A percentile compares a stretch with the other conserved stretches of the same genome.
Conservation (phyloP, 1,140 invertebrate species). For the Hylyphantes graminicola region DNA sequence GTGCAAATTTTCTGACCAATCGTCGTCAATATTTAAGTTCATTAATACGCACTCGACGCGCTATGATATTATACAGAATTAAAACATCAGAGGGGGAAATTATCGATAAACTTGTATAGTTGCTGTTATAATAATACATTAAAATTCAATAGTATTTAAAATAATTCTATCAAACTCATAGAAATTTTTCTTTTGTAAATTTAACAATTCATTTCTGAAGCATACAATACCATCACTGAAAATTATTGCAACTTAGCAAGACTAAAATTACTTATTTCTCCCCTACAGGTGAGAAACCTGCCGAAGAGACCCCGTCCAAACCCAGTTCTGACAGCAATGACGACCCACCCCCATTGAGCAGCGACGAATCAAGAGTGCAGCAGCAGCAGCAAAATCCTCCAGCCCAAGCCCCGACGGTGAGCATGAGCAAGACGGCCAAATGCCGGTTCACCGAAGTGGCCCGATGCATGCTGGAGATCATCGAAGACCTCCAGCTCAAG, state of each 20-base stretch:
- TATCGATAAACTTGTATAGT: no score
- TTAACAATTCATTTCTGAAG: not conserved
- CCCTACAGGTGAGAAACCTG: slow-evolving; percentile 8
- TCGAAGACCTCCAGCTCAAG: slow-evolving; percentile 66
- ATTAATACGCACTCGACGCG: no score
- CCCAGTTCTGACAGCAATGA: not conserved
- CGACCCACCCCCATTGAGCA: not conserved
- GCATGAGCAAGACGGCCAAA: slow-evolving; percentile 48
- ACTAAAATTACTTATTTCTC: not conserved
- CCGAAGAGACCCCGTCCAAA: not conserved
- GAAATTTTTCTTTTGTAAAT: not conserved
- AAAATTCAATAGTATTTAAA: not conserved
- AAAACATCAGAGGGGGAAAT: no score
- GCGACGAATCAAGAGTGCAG: not conserved
- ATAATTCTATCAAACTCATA: not conserved
- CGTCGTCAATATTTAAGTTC: no score
- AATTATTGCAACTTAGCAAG: no score
- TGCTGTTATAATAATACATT: no score
- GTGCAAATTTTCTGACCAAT: no score
- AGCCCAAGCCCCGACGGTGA: not conserved
- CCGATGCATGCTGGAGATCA: slow-evolving; percentile 66
- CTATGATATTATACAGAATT: no score
- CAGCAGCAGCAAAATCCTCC: not conserved
- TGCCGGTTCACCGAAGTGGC: slow-evolving; percentile 65
- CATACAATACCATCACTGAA: not conserved